These are phyloP conservation scores for Biston stratarius DNA, from an alignment of 2,888 invertebrate species.

Conservation along the genomic window DNA sequence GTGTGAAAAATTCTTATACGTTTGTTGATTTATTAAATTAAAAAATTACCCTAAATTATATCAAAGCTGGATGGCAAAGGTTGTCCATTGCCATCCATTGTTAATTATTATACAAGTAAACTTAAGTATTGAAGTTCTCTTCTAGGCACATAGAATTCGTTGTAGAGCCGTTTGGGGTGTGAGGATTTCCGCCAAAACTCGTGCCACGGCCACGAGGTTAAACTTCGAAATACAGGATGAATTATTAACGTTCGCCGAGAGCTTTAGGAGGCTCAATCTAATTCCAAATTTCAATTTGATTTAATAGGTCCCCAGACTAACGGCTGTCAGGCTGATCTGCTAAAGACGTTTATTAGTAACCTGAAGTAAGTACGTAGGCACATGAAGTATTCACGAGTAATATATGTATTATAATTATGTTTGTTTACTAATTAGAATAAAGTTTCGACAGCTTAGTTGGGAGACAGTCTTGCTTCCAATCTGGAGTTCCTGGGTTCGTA, in stretches of 20 bases:
- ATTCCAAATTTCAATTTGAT: slow-evolving; percentile 30
- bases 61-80: no score
- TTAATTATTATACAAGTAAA: no score
- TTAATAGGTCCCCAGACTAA: slow-evolving; percentile 24
- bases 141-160: no score
- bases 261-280: slow-evolving; percentile 21
- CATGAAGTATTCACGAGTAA: not conserved
- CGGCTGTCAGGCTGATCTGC: slow-evolving; percentile 7
- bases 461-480: no score
- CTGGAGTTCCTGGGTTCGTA: no score
- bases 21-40: no score
- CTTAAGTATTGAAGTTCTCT: no score
- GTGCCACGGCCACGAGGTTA: slow-evolving; percentile 8
- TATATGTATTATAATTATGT: not conserved
- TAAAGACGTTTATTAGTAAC: slow-evolving; percentile 18
- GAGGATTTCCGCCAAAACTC: slow-evolving; percentile 11
- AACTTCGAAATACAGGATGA: slow-evolving; percentile 18
- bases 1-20: no score
- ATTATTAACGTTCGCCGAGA: slow-evolving; percentile 35
- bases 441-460: no score
- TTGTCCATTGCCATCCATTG: no score
- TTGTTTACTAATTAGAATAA: no score
- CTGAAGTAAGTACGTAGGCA: not conserved
- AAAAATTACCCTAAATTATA: no score
- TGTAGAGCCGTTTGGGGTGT: not conserved